Conservation (phyloP, 2,113 vertebrate species). For the Gallinago jamesoni region DNA sequence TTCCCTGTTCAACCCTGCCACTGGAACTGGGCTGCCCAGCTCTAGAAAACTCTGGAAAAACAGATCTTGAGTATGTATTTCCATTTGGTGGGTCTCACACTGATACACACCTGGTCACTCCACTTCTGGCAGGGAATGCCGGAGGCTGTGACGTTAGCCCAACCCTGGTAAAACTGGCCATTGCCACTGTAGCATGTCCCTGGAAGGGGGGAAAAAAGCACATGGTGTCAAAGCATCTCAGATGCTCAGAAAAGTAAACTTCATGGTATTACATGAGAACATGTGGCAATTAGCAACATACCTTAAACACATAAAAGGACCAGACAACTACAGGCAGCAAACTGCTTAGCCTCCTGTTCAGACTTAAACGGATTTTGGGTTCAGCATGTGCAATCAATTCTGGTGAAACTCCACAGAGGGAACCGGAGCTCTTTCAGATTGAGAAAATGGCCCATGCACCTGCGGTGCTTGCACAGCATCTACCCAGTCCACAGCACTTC, state of each 20-base stretch:
- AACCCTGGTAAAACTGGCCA: conserved; percentile 86
- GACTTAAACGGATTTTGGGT: neutral
- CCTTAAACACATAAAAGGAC: neutral
- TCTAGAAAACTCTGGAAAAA: neutral
- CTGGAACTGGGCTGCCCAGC: neutral
- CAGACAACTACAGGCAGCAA: neutral
- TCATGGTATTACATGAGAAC: fast-evolving
- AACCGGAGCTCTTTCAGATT: neutral
- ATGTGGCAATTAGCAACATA: neutral
- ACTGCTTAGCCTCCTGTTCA: neutral
- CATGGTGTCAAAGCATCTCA: neutral
- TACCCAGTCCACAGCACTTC: neutral
- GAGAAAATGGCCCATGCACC: neutral
- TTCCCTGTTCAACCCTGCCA: neutral
- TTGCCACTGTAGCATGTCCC: conserved; percentile 83
- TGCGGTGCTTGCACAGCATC: neutral
- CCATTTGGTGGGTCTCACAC: neutral
- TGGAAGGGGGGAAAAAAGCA: neutral
- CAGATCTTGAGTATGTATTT: fast-evolving
- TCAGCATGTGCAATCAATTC: neutral
- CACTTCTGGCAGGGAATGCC: conserved; percentile 86
- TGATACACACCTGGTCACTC: conserved; percentile 79
- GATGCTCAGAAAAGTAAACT: neutral
- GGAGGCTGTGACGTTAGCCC: conserved; percentile 77
- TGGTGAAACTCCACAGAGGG: neutral